phyloP scores from a whole-genome alignment of 2,797 vertebrate genomes.

The Lophius americanus region DNA sequence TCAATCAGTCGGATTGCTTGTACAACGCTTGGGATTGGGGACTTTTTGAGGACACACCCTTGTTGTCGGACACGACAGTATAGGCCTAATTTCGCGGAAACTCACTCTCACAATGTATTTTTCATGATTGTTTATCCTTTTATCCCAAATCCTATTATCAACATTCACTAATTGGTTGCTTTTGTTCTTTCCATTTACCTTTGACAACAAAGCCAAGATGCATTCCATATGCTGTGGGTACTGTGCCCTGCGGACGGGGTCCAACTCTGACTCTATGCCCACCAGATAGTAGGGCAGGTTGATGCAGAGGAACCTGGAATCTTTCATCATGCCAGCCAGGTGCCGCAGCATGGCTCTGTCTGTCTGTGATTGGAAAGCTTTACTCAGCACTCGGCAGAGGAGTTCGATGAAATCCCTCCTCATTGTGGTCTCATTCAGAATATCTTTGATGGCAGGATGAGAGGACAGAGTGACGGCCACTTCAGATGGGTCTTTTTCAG shows the following conservation, averaged over 20 bases:
- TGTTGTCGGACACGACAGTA: too few species aligned
- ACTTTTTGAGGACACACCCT: too few species aligned
- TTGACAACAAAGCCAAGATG: conserved; percentile 85
- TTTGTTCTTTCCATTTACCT: conserved; percentile 55
- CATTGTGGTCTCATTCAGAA: conserved; percentile 80
- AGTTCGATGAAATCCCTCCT: conserved; percentile 83
- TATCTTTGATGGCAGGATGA: conserved; percentile 69
- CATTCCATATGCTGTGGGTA: conserved; percentile 86
- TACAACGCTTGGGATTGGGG: too few species aligned
- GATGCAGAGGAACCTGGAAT: conserved; percentile 87
- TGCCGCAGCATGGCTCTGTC: conserved; percentile 85
- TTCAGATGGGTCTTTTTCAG: conserved; percentile 84
- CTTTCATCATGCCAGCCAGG: conserved; percentile 84
- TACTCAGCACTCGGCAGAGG: conserved; percentile 85
- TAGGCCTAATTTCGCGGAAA: too few species aligned
- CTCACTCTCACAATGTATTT: not conserved
- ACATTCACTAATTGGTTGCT: not conserved
- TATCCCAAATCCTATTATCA: not conserved
- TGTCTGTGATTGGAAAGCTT: conserved; percentile 83
- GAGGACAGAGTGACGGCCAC: conserved; percentile 87
- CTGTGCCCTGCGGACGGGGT: conserved; percentile 67
- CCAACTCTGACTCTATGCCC: conserved; percentile 81
- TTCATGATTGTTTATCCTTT: not conserved
- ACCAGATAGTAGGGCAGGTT: conserved; percentile 84
- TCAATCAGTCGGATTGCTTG: too few species aligned